Conservation (phyloP, 1,140 invertebrate genomes). For the Drosophila leontia region DNA sequence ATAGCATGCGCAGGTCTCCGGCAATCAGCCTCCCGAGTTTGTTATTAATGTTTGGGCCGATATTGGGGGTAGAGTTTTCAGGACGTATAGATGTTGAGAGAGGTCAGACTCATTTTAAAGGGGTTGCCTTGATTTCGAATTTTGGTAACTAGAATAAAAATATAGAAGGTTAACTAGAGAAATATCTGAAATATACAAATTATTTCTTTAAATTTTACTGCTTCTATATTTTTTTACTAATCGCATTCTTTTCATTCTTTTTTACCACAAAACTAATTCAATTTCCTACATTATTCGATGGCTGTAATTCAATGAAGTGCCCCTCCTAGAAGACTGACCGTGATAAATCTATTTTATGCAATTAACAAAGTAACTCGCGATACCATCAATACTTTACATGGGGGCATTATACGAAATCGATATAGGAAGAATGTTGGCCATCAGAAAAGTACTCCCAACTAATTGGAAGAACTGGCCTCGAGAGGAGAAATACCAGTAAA, state of each 20-base stretch:
- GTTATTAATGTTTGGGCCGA: constrained; percentile 33
- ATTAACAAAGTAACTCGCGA: constrained; percentile 34
- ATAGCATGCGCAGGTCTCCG: constrained; percentile 47
- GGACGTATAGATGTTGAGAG: not conserved
- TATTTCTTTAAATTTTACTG: not conserved
- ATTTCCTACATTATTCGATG: constrained; percentile 1
- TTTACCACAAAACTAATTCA: not conserved
- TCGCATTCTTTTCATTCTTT: not conserved
- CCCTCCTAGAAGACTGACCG: constrained; percentile 11
- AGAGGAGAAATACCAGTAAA: constrained; percentile 3
- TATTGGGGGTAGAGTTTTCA: not conserved
- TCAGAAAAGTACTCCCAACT: constrained; percentile 3
- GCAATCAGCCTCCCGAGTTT: constrained; percentile 41
- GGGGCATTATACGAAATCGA: constrained; percentile 20
- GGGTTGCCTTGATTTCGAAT: not conserved
- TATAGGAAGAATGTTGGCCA: constrained; percentile 14
- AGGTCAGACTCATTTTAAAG: not conserved
- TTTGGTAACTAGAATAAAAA: not conserved
- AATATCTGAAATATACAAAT: not conserved
- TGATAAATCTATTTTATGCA: constrained; percentile 20
- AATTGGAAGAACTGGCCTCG: constrained; percentile 2
- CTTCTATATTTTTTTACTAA: not conserved
- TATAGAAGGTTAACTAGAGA: not conserved
- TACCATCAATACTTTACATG: constrained; percentile 13
- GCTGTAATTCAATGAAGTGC: constrained; percentile 11